Conservation (phyloP, 1,140 invertebrate species). For the Cyclina sinensis region DNA sequence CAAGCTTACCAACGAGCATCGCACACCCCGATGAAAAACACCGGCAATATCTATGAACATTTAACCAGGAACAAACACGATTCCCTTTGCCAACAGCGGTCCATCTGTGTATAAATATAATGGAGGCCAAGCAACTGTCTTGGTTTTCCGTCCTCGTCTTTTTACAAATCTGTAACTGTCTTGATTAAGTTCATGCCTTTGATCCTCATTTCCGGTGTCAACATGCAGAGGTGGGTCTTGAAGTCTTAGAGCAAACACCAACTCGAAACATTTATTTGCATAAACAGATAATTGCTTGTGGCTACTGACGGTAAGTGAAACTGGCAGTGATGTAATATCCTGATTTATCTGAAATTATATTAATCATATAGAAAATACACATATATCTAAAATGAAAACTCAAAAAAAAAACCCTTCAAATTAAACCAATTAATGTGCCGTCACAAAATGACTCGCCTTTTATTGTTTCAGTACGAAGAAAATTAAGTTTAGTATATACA, state of each 20-base stretch:
- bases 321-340: neutral
- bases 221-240: constrained; percentile 39
- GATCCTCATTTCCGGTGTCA: neutral
- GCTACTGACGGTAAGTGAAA: neutral
- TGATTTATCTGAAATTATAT: neutral
- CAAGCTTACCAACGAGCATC: too few species aligned
- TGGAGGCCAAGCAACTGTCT: constrained; percentile 38
- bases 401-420: too few species aligned
- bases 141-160: constrained; percentile 28
- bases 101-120: constrained; percentile 36
- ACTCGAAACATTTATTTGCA: constrained; percentile 46
- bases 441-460: too few species aligned
- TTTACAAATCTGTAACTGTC: constrained; percentile 17
- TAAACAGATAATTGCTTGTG: neutral
- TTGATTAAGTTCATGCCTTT: neutral
- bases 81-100: constrained; percentile 29
- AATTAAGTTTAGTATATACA: too few species aligned
- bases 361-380: too few species aligned
- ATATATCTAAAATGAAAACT: too few species aligned
- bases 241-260: neutral
- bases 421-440: too few species aligned
- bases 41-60: too few species aligned
- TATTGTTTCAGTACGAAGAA: too few species aligned
- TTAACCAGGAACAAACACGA: constrained; percentile 29
- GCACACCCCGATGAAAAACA: too few species aligned